phyloP scores from a whole-genome alignment of 2,113 vertebrate genomes.

The Sylvietta virens region DNA sequence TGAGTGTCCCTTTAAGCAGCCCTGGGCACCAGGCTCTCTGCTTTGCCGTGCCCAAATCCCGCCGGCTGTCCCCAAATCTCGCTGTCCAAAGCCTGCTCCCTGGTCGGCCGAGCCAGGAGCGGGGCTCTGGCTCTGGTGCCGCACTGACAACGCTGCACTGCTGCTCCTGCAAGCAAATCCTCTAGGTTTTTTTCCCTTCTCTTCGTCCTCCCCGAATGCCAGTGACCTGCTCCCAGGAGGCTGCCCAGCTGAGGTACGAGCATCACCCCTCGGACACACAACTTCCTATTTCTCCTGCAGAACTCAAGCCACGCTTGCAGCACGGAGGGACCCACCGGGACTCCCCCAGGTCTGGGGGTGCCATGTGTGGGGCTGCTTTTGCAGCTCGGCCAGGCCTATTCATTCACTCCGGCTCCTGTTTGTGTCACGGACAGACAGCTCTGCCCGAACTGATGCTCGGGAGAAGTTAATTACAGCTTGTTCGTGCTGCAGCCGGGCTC shows the following conservation, averaged over 20 bases:
- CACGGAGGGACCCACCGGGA: rapidly evolving
- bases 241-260: not conserved
- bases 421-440: not conserved
- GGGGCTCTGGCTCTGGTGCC: not conserved
- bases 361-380: not conserved
- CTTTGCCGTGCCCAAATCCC: not conserved
- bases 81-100: not conserved
- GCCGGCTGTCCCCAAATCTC: not conserved
- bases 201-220: not conserved
- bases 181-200: not conserved
- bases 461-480: conserved; percentile 49
- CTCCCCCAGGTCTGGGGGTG: not conserved
- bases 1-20: conserved; percentile 48
- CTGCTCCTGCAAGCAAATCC: not conserved
- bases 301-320: not conserved
- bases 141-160: not conserved
- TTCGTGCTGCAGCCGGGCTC: conserved; percentile 19
- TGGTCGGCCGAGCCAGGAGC: not conserved
- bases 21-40: not conserved
- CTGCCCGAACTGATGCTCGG: not conserved
- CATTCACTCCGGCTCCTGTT: not conserved
- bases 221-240: not conserved
- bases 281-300: not conserved
- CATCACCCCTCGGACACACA: not conserved
- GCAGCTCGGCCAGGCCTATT: not conserved